These are phyloP conservation scores for Microchrysa polita DNA, from an alignment of 2,888 invertebrate genomes.

Conservation along the genomic window DNA sequence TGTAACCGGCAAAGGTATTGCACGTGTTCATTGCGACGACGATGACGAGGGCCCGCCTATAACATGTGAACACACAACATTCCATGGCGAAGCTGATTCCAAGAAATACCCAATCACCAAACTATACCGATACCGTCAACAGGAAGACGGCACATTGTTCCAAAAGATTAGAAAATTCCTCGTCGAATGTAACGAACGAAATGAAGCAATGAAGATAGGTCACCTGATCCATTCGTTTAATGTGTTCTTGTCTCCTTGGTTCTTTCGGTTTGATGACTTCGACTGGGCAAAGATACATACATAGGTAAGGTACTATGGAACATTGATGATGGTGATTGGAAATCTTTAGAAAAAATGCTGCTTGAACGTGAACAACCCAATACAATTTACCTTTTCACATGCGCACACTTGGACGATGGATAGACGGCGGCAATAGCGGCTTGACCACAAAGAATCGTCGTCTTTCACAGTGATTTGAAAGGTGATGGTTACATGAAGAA, in stretches of 20 bases:
- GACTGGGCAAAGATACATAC: background rate
- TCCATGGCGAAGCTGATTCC: slow-evolving; percentile 40
- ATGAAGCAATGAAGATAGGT: slow-evolving; percentile 19
- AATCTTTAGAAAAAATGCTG: slow-evolving; percentile 8
- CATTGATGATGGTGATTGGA: slow-evolving; percentile 17
- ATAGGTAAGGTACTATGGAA: background rate
- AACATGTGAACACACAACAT: slow-evolving; percentile 22
- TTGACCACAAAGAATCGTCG: slow-evolving; percentile 35
- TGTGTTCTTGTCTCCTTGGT: background rate
- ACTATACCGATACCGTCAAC: background rate
- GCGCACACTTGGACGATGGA: background rate
- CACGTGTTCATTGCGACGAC: slow-evolving; percentile 31
- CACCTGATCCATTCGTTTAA: too few species aligned
- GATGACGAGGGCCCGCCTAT: too few species aligned
- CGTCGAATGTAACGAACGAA: background rate
- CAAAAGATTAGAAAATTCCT: slow-evolving; percentile 40
- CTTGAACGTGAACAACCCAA: slow-evolving; percentile 20
- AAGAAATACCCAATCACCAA: slow-evolving; percentile 11
- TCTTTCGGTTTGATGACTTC: background rate
- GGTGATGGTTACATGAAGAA: slow-evolving; percentile 16
- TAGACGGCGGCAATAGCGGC: slow-evolving; percentile 14
- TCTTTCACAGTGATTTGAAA: slow-evolving; percentile 13
- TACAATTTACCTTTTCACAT: slow-evolving; percentile 17
- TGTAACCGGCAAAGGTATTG: slow-evolving; percentile 44
- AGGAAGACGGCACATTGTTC: slow-evolving; percentile 43